Evolutionary conservation across 1,140 invertebrate genomes (phyloP).

Genomic region (Dolichoris vasculosae): DNA sequence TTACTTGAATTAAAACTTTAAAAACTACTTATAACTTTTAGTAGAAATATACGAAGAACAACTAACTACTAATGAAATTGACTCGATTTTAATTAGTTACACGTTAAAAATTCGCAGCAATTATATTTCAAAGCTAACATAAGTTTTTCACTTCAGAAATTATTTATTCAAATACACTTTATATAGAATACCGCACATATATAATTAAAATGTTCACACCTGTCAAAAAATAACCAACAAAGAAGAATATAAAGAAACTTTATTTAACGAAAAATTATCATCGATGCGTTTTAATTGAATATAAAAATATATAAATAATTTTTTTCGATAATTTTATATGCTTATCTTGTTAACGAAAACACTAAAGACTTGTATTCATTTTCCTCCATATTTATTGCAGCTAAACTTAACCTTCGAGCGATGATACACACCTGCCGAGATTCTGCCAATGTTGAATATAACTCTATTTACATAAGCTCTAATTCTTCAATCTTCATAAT

Average conservation of each 20-base stretch:
- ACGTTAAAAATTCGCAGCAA: neutral
- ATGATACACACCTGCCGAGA: neutral
- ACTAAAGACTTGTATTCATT: neutral
- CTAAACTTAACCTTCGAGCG: neutral
- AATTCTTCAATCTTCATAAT: constrained; percentile 26
- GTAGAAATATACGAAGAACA: neutral
- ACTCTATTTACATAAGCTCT: neutral
- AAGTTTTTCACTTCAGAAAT: neutral
- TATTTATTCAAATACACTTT: neutral
- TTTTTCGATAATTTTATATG: neutral
- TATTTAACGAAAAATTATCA: too few relatives aligned
- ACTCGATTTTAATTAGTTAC: neutral
- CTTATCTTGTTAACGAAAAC: neutral
- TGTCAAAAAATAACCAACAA: too few relatives aligned
- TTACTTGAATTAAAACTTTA: neutral
- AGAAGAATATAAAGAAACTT: too few relatives aligned
- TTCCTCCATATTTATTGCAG: neutral
- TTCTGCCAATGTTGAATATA: neutral
- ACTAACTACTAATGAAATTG: neutral
- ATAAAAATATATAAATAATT: neutral
- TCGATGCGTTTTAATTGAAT: neutral
- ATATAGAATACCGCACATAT: neutral
- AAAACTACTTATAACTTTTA: neutral
- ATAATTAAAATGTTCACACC: neutral
- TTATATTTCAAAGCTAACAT: neutral